Conservation (phyloP, 37 sponge, comb jelly and placozoan genomes). For the Cladorhizidae sp. region DNA sequence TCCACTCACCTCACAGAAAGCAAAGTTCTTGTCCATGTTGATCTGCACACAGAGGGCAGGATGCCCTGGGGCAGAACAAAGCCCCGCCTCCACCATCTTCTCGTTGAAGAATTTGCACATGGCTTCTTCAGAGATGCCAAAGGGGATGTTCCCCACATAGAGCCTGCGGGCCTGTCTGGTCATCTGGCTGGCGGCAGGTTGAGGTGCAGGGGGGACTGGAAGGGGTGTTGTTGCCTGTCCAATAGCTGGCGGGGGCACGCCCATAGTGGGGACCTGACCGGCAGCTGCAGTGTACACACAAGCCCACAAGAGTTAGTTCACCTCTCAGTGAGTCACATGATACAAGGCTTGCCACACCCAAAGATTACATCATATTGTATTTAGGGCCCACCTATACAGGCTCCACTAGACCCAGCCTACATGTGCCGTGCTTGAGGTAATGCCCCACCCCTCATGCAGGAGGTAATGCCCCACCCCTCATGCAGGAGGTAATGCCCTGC, state of each 20-base stretch:
- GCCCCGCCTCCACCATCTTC: slow-evolving; percentile 81
- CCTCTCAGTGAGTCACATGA: no score
- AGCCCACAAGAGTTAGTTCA: no score
- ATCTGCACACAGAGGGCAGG: slow-evolving; percentile 97
- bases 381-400: no score
- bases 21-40: slow-evolving; percentile 99
- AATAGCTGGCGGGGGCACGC: slow-evolving; percentile 85
- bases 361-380: no score
- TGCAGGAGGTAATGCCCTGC: no score
- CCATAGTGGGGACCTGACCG: slow-evolving; percentile 93
- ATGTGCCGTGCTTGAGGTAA: no score
- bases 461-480: no score
- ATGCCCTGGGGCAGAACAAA: slow-evolving; percentile 89
- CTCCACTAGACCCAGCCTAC: no score
- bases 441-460: no score
- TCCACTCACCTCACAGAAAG: slow-evolving; percentile 89
- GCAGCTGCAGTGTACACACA: slow-evolving; percentile 88
- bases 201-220: slow-evolving; percentile 90
- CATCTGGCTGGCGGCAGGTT: slow-evolving; percentile 95
- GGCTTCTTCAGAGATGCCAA: slow-evolving; percentile 95
- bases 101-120: slow-evolving; percentile 95
- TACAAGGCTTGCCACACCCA: no score
- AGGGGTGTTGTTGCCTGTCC: slow-evolving; percentile 81
- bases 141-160: slow-evolving; percentile 99
- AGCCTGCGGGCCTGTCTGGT: slow-evolving; percentile 96